Evolutionary conservation across 2,113 vertebrate species (phyloP), one percentile per base, ranked within the genome.

Genomic region (Tyto alba): DNA sequence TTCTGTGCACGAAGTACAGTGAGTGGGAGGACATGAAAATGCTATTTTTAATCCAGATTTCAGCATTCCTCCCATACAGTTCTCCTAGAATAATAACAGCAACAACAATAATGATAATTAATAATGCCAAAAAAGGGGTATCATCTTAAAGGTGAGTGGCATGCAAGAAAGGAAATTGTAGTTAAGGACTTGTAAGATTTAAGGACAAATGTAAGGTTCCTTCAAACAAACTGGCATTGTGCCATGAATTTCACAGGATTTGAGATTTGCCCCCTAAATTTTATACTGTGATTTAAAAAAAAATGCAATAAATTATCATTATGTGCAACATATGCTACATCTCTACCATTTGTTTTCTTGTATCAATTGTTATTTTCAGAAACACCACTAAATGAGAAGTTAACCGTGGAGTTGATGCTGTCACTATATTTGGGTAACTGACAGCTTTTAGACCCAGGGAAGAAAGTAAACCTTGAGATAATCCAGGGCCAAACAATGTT

Each of bases 21-120:
- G 97, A 97, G 98, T 98, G 97, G 98, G 98, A 98, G 97, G 97
- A 97, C 96, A 91, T 63, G 85, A 95, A 98, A 97, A 97, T 88
- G 96, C 97, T 98, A 98, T 98, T 98, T 98, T 98, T 98, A 98
- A 98, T 97, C 95, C 93, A 81, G 75, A 97, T 98, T 97, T 96
- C 94, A 97, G 96, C 16, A 6, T 97, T 97, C 96, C 97, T 98
- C 96, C 96, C 93, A 94, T 97, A 96, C 95, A 98, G 95, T 96
- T 97, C 96, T 97, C 96, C 96, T 97, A 87, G 93, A 97, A 96
- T 97, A 94, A 89, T 91, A 96, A 95, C 89, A 97, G 93, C 72
- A 97, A 97, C 97, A 97, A 97, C 92, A 97, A 97, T 97, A 97
- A 98, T 72, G 95, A 96, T 96, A 96, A 98, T 95, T 95, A 98